Evolutionary conservation across 2,113 vertebrate genomes (phyloP).

Genomic region (Perca schrenkii): DNA sequence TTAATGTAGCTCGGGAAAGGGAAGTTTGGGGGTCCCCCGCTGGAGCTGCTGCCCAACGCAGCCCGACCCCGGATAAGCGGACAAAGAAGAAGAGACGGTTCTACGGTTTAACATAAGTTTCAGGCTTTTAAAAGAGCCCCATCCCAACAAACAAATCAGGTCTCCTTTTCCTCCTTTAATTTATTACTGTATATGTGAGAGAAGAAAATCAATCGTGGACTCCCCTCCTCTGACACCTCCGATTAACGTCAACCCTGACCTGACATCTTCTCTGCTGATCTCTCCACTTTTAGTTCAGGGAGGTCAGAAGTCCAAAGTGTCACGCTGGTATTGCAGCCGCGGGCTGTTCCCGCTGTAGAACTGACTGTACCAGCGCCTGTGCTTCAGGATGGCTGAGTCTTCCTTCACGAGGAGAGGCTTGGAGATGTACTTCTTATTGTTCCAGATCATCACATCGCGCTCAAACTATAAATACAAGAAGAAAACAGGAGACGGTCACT

Average conservation of each 20-base stretch:
- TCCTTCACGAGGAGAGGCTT: constrained; percentile 88
- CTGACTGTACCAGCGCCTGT: constrained; percentile 88
- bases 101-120: not conserved
- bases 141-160: not conserved
- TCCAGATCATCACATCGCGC: constrained; percentile 90
- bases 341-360: constrained; percentile 88
- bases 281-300: not conserved
- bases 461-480: constrained; percentile 83
- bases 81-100: too few species aligned
- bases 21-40: too few species aligned
- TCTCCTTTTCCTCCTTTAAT: not conserved
- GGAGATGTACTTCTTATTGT: constrained; percentile 87
- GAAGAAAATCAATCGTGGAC: not conserved
- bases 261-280: constrained; percentile 21
- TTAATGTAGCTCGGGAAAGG: too few species aligned
- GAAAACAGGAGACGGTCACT: not conserved
- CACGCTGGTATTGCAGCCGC: constrained; percentile 60
- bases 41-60: too few species aligned
- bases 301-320: constrained; percentile 86
- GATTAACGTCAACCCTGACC: constrained; percentile 25
- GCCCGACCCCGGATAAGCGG: too few species aligned
- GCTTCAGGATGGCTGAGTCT: constrained; percentile 85
- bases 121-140: not conserved
- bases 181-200: not conserved
- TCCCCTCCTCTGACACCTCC: not conserved